Base-by-base conservation (phyloP, 2,113 vertebrate genomes). In the Okapia johnstoni region DNA sequence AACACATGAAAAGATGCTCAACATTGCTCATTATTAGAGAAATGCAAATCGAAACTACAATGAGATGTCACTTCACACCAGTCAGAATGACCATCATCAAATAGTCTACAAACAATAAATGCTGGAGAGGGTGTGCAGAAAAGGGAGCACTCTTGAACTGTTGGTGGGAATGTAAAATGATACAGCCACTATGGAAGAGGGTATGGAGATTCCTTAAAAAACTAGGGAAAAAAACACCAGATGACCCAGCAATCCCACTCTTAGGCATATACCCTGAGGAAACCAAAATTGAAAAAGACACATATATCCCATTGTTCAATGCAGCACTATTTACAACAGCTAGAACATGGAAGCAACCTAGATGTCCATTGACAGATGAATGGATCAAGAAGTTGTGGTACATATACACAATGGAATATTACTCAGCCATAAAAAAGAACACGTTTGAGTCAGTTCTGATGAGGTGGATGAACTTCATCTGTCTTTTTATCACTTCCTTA, bases 401-500 rank as follows among this genome's bases (percentile, higher is more conserved):
- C 19, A 73, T 11, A 40, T 40, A 6, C 19, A 40, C 2, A 40
- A 13, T 1, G 19, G 66, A 40, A 73, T 70, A 40, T 40, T 40
- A 70, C 66, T 23, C 21, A 1, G 10, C 11, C 66, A 40, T 73
- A 23, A 73, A 73, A 54, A 73, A 23, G 66, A 36, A 21, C n/a
- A 6, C 66, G 12, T 40, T 6, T 6, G 66, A 13, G n/a, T 23
- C 66, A 3, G 10, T 40, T 40, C 66, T 40, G n/a, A 73, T 40
- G n/a, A 23, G 36, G 66, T 23, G 6, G 66, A 73, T 23, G 66
- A 23, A 40, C 36, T 21, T 6, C n/a, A 60, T 19, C 14, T 23
- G 25, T 26, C n/a, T 16, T n/a, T 46, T 9, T 8, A 21, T 30
- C 1, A 3, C 12, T 5, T 36, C 1, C 50, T 66, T 28, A 3